Evolutionary conservation across 2,888 invertebrate genomes (phyloP).

Genomic region (Cetonia aurata): DNA sequence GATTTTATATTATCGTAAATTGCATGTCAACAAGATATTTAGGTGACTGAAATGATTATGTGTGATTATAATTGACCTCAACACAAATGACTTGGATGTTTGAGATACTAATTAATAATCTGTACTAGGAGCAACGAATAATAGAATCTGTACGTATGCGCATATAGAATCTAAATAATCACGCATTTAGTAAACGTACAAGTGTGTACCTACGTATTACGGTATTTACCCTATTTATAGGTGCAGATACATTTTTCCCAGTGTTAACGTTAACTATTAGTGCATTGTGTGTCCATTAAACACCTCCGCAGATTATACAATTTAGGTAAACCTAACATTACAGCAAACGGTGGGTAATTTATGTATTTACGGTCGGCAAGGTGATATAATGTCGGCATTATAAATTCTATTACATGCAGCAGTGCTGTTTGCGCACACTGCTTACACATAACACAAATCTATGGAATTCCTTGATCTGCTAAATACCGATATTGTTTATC

Average conservation of each 20-base stretch:
- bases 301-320: conserved; percentile 25
- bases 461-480: conserved; percentile 26
- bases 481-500: conserved; percentile 26
- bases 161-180: neutral
- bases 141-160: too few relatives aligned
- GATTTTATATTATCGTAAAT: neutral
- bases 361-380: conserved; percentile 20
- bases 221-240: neutral
- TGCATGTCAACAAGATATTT: conserved; percentile 14
- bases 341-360: conserved; percentile 24
- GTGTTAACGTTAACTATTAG: conserved; percentile 19
- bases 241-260: conserved; percentile 4
- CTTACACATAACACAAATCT: conserved; percentile 14
- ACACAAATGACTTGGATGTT: neutral
- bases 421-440: conserved; percentile 24
- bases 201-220: neutral
- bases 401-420: conserved; percentile 20
- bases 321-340: conserved; percentile 25
- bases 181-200: neutral
- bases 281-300: conserved; percentile 23
- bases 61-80: conserved; percentile 22
- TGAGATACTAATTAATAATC: conserved; percentile 15
- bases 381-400: conserved; percentile 22
- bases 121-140: neutral
- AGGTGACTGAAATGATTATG: conserved; percentile 21